Evolutionary conservation across 2,797 vertebrate species (phyloP), one percentile per base, ranked within the genome.

Genomic region (Remorina albescens): DNA sequence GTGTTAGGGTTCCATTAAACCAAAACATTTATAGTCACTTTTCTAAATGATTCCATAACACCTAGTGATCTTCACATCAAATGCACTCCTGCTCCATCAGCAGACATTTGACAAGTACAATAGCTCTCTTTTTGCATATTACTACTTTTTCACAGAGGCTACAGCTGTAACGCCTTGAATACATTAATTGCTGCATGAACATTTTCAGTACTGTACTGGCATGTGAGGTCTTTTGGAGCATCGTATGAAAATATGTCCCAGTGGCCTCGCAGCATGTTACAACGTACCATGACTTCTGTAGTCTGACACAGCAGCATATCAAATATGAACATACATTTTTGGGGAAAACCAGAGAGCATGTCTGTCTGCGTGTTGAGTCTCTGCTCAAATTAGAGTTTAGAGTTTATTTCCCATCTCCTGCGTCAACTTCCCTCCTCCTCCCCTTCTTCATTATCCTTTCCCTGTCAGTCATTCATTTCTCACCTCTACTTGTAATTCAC

Each of bases 121-220:
- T 61, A 32, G 36, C 47, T 63, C 6, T 26, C 15, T 76, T 56
- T 57, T 41, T 69, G 21, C 30, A 54, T 73, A 16, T 9, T 44
- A 30, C 76, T 41, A 59, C 71, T 37, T 59, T 74, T 58, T 50
- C 58, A 47, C 36, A 5, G 76, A 64, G 64, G 57, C 63, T 68
- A 12, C 51, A 66, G 41, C 71, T 80, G 44, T 82, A 78, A 74
- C 51, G 32, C 50, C 63, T 60, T 64, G 8, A 84, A 67, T 72
- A 71, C 34, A 9, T 68, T 66, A 54, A 59, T 41, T 81, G 53
- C 63, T 76, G 93, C 90, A 94, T 93, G 92, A 74, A 69, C 64
- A 74, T 80, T 58, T 67, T 58, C 42, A 63, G 36, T 60, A 32
- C 70, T 76, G 50, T 18, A 34, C 54, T 67, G 84, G 83, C 82